phyloP scores from a whole-genome alignment of 64 coral and sea anemone genomes.

The Montipora cactus region DNA sequence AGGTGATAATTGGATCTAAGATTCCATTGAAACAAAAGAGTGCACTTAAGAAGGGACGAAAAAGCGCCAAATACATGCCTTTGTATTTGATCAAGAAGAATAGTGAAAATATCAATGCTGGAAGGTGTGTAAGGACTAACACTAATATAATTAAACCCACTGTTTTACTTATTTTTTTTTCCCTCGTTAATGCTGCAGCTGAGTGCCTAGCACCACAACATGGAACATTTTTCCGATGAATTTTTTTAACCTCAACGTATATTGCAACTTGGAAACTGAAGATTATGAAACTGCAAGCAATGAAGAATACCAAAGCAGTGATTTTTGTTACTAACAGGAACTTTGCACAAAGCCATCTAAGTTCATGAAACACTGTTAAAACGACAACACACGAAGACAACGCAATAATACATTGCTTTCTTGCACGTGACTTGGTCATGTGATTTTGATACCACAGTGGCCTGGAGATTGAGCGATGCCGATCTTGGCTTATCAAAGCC shows the following conservation, averaged over 20 bases:
- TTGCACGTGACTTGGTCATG: not conserved
- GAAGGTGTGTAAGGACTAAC: not conserved
- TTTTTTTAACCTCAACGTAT: not conserved
- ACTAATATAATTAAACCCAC: not conserved
- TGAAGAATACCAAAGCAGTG: not conserved
- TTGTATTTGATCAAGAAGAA: not conserved
- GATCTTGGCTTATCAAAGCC: not conserved
- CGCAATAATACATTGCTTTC: not conserved
- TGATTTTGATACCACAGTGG: not conserved
- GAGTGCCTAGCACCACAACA: not conserved
- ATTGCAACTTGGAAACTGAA: not conserved
- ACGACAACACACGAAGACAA: not conserved
- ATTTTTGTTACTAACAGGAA: not conserved
- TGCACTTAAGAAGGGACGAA: not conserved
- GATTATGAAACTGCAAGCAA: not conserved
- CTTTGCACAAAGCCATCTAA: not conserved
- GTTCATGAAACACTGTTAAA: too few species aligned
- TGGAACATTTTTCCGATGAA: not conserved
- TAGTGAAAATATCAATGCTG: not conserved
- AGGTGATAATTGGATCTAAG: not conserved
- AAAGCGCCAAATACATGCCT: not conserved
- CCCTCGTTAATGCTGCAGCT: not conserved
- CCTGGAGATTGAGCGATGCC: not conserved
- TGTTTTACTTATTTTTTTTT: not conserved
- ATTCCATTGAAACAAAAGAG: not conserved